A percentile compares a stretch with the other conserved stretches of the same genome.
Evolutionary conservation across 2,888 invertebrate genomes (phyloP).

Genomic region (Hemithea aestivaria): DNA sequence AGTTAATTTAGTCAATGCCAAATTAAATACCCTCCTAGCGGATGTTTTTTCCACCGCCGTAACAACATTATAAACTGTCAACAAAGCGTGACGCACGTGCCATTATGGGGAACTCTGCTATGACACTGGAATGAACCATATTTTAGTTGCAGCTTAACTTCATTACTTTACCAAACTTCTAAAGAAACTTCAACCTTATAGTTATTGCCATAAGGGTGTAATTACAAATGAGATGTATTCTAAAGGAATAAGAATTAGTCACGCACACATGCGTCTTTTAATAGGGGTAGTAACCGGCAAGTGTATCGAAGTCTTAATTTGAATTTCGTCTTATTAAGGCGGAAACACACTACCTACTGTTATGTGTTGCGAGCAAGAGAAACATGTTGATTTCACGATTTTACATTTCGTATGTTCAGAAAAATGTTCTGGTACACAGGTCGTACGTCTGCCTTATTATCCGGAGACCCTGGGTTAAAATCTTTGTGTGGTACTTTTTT

Average conservation of each 20-base stretch:
- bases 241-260: constrained; percentile 44
- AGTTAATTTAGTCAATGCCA: constrained; percentile 25
- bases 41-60: constrained; percentile 52
- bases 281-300: constrained; percentile 44
- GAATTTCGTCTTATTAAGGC: constrained; percentile 35
- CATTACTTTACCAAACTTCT: constrained; percentile 9
- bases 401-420: no score
- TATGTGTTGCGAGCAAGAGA: background rate
- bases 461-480: no score
- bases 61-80: constrained; percentile 45
- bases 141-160: constrained; percentile 27
- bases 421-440: no score
- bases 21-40: constrained; percentile 32
- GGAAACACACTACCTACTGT: background rate
- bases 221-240: constrained; percentile 12
- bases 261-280: constrained; percentile 60
- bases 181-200: constrained; percentile 13
- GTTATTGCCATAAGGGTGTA: background rate
- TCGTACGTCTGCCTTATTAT: no score
- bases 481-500: no score
- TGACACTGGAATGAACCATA: constrained; percentile 22
- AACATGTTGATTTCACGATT: no score
- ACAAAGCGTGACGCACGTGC: constrained; percentile 50
- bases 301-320: constrained; percentile 46
- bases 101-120: constrained; percentile 30